phyloP scores from a whole-genome alignment of 2,797 vertebrate species.

The Hippocampus kuda region DNA sequence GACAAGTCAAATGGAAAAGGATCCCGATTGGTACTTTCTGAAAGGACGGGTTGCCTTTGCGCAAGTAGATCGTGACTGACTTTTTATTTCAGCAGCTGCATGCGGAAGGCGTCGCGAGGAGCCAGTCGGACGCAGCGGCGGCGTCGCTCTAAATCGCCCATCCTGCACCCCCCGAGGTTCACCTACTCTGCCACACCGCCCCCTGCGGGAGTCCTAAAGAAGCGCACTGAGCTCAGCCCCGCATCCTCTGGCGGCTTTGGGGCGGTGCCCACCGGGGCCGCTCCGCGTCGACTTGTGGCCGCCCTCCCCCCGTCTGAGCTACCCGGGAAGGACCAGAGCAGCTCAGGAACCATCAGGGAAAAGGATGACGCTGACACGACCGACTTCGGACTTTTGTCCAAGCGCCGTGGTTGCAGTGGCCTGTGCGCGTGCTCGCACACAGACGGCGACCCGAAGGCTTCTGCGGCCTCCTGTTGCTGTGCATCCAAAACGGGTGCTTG shows the following conservation, averaged over 20 bases:
- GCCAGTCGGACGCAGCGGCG: conserved; percentile 77
- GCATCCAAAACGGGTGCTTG: conserved; percentile 49
- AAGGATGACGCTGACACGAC: conserved; percentile 32
- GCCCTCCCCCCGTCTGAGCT: not conserved
- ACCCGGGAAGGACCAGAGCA: not conserved
- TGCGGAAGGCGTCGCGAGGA: conserved; percentile 80
- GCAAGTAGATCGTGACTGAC: not conserved
- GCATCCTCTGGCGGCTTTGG: conserved; percentile 53
- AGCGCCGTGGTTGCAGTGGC: conserved; percentile 53
- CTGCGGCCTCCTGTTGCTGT: conserved; percentile 12
- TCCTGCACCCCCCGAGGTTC: conserved; percentile 90
- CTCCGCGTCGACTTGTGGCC: not conserved
- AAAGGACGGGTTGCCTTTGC: too few relatives aligned
- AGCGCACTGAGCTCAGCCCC: conserved; percentile 51
- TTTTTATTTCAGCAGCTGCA: conserved; percentile 60
- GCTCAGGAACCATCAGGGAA: conserved; percentile 5
- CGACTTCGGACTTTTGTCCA: conserved; percentile 81
- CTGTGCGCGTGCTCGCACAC: conserved; percentile 31
- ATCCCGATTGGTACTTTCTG: too few relatives aligned
- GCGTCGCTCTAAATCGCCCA: conserved; percentile 88
- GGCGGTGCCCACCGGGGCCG: not conserved
- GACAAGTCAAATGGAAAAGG: too few relatives aligned
- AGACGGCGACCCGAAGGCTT: not conserved
- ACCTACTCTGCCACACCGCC: conserved; percentile 70
- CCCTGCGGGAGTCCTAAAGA: conserved; percentile 66